Evolutionary conservation across 92 coral and sea anemone genomes (phyloP).

Genomic region (Metridium senile): DNA sequence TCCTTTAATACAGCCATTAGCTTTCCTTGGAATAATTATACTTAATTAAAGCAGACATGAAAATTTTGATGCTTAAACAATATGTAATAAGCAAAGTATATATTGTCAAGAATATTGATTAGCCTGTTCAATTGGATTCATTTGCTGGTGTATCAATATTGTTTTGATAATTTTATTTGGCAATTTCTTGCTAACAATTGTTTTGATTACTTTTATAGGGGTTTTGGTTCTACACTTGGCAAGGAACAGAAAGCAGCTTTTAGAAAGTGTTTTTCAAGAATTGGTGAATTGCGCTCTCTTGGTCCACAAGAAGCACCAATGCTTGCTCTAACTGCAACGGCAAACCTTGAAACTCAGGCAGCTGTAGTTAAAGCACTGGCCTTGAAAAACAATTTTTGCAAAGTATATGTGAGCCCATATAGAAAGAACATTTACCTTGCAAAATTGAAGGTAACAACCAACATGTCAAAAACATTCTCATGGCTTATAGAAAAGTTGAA

Average conservation of each 20-base stretch:
- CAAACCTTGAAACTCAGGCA: slow-evolving; percentile 20
- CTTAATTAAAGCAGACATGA: too few relatives aligned
- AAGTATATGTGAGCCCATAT: slow-evolving; percentile 47
- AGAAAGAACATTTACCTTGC: slow-evolving; percentile 38
- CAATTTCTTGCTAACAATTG: too few relatives aligned
- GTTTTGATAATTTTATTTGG: background rate
- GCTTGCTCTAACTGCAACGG: slow-evolving; percentile 55
- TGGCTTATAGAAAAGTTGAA: slow-evolving; percentile 60
- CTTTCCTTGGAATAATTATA: too few relatives aligned
- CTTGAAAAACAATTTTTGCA: slow-evolving; percentile 1
- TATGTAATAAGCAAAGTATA: too few relatives aligned
- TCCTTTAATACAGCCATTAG: too few relatives aligned
- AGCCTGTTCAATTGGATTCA: background rate
- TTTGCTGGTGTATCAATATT: too few relatives aligned
- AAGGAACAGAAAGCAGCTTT: slow-evolving; percentile 48
- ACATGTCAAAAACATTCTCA: slow-evolving; percentile 10
- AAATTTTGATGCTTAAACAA: too few relatives aligned
- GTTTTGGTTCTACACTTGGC: slow-evolving; percentile 9
- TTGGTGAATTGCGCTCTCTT: slow-evolving; percentile 43
- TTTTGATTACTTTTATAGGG: slow-evolving; percentile 24
- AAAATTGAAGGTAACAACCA: slow-evolving; percentile 17
- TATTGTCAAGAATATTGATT: too few relatives aligned
- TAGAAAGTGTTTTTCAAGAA: slow-evolving; percentile 42
- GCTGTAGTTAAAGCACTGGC: slow-evolving; percentile 16
- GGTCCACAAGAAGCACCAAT: slow-evolving; percentile 29